Evolutionary conservation across 2,113 vertebrate species (phyloP).

Genomic region (Burhinus bistriatus): DNA sequence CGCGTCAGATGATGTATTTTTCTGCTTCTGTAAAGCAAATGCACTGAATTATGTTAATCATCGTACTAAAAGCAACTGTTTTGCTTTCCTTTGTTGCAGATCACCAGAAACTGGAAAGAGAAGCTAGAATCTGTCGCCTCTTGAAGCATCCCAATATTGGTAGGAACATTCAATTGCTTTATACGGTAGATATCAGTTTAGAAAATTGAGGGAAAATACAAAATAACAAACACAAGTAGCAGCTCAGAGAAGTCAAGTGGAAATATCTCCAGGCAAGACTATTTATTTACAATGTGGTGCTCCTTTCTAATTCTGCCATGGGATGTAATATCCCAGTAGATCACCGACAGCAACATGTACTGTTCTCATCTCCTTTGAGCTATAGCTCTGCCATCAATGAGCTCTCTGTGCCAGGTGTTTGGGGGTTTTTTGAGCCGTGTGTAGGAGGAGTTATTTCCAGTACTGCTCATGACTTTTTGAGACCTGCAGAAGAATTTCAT

Average conservation of each 20-base stretch:
- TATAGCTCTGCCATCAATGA: background rate
- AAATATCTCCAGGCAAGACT: background rate
- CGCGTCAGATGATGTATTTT: background rate
- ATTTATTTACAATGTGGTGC: background rate
- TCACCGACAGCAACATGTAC: background rate
- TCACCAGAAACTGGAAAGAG: conserved; percentile 94
- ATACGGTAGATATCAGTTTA: background rate
- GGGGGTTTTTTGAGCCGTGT: background rate
- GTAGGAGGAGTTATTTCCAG: conserved; percentile 19
- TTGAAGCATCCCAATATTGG: conserved; percentile 92
- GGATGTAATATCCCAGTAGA: background rate
- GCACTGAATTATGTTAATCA: background rate
- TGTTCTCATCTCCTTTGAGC: background rate
- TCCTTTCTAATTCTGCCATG: rapidly evolving
- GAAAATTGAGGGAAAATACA: background rate
- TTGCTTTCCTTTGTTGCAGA: conserved; percentile 70
- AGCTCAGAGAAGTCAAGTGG: background rate
- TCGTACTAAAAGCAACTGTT: background rate
- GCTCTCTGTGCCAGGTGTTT: background rate
- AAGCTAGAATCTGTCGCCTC: conserved; percentile 92
- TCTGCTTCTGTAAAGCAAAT: background rate
- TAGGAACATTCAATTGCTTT: conserved; percentile 61
- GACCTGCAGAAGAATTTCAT: background rate
- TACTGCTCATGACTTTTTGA: background rate
- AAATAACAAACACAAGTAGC: background rate